phyloP scores from a whole-genome alignment of 2,797 vertebrate genomes.

The Brachyalestes nurse region DNA sequence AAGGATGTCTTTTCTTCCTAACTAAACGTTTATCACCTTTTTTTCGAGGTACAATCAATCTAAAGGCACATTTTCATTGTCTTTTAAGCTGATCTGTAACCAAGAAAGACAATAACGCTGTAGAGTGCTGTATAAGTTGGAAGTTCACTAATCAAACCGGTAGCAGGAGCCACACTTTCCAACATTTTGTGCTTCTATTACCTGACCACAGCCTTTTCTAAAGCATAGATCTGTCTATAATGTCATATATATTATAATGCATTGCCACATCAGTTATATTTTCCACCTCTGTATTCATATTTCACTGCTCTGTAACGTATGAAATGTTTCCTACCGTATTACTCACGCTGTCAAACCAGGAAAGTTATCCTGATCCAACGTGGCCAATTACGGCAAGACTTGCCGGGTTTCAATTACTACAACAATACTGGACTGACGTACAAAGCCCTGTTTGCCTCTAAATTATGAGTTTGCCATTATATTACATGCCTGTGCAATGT shows the following conservation, averaged over 20 bases:
- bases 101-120: neutral
- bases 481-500: conserved; percentile 22
- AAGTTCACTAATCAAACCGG: conserved; percentile 8
- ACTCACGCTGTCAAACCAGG: conserved; percentile 31
- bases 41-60: neutral
- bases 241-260: conserved; percentile 34
- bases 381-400: conserved; percentile 40
- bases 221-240: conserved; percentile 39
- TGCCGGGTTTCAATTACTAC: conserved; percentile 43
- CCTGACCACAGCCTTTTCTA: conserved; percentile 32
- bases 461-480: conserved; percentile 22
- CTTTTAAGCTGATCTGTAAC: neutral
- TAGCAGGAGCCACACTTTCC: conserved; percentile 32
- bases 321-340: conserved; percentile 33
- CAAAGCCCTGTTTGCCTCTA: conserved; percentile 27
- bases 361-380: neutral
- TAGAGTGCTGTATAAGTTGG: neutral
- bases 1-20: too few species aligned
- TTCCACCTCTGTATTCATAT: neutral
- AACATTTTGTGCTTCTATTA: conserved; percentile 21
- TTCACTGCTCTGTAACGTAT: conserved; percentile 39
- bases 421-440: conserved; percentile 3
- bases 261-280: conserved; percentile 1
- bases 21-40: neutral
- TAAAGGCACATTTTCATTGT: neutral